Evolutionary conservation across 2,113 vertebrate species (phyloP), one percentile per base, ranked within the genome.

Genomic region (Cololabis saira): DNA sequence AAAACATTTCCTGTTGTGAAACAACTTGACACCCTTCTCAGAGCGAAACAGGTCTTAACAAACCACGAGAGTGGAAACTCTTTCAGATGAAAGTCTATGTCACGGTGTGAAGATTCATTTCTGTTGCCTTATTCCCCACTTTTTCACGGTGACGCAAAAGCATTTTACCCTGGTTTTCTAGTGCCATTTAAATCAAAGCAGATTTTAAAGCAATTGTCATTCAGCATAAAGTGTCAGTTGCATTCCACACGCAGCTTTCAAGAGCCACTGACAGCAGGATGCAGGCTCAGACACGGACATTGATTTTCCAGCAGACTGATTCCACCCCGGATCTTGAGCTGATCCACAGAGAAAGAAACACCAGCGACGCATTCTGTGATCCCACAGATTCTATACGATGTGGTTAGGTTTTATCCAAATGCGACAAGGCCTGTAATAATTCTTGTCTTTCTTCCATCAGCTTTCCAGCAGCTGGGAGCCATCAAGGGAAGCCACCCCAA

Each of bases 401-500:
- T n/a, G 86, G 86, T 91, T 86, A 80, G 78, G 81, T 91, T 89
- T 86, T 87, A 85, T 88, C 83, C 83, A 88, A 91, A 89, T 64
- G 85, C 74, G 71, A 92, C 83, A 88, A 86, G 85, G 83, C 87
- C 88, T 89, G 83, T 85, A 91, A 91, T 91, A 90, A 90, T 91
- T 92, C 88, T 86, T 80, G 76, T 81, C 89, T 90, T 88, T 83
- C 85, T 90, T 89, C 87, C 85, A 87, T 90, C 89, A 91, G 86
- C 75, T 81, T 91, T 86, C 88, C 88, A 88, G 88, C 90, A 91
- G 90, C 90, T 91, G 91, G 84, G 88, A 89, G 85, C 82, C 74
- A 85, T 89, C 90, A 88, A 89, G 88, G 87, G 85, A 90, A 91
- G 89, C 88, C 89, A 91, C 91, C 91, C 92, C 87, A 92, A 92